Base-by-base conservation (phyloP, 2,113 vertebrate genomes). In the Serilophus lunatus region DNA sequence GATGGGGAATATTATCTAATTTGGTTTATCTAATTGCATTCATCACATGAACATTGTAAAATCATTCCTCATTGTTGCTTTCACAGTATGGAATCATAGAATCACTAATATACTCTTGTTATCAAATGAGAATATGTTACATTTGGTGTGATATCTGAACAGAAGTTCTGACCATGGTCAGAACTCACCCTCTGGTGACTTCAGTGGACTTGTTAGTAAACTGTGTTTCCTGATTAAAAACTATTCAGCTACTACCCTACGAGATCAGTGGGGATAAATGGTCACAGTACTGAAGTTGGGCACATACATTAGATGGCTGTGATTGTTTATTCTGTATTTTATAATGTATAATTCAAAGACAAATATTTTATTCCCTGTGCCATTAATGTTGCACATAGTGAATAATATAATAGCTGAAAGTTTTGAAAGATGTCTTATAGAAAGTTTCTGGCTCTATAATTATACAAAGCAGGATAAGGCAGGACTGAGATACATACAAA, bases 271-370 rank as follows among this genome's bases (percentile, higher is more conserved):
- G 49, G 25, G 29, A 54, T 42, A 47, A 44, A 8, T 26, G n/a
- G 20, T 60, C 44, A 36, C 40, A 57, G 13, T 28, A 36, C 25
- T 0, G 0, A 51, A 61, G 44, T 1, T 72, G 40, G 42, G 54
- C 3, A 13, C 20, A 10, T 3, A 1, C 10, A 18, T 50, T 76
- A 68, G 22, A 18, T 16, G 24, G 26, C 29, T 5, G 3, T n/a
- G 38, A 45, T 74, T 57, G 45, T 47, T 86, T 65, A 60, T 69
- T 87, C 33, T 42, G 8, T n/a, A n/a, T 79, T 85, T 29, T 79
- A 4, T 31, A 53, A 45, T 64, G 38, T 35, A 26, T 18, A 56
- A 8, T 74, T 69, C 45, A 65, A 72, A 87, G n/a, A 60, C 45
- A 65, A 86, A 17, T 31, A 22, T 33, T 69, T 71, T 12, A 49